Base-by-base conservation (phyloP, 1,140 invertebrate species). In the Rhyacophila brunnea region DNA sequence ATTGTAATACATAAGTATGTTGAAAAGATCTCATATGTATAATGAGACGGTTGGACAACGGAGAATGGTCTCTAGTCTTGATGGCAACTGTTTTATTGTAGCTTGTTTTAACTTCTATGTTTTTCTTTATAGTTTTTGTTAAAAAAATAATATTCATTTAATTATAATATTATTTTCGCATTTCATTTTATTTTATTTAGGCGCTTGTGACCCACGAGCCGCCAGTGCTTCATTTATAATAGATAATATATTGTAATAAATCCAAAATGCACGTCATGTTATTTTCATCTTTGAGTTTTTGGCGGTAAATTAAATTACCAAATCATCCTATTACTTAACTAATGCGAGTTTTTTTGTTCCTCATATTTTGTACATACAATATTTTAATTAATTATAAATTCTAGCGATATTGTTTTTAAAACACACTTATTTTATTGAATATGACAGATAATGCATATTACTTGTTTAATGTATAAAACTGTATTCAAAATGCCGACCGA, bases 281-380 rank as follows among this genome's bases (percentile, higher is more conserved):
- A n/a, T 15, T 36, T 49, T 13, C 38, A 40, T 40, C 13, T 19
- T 17, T 19, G 17, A n/a, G 20, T 59, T 43, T 18, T 59, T 47
- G 9, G 23, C 9, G 23, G 23, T 42, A 42, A 15, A 52, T 52
- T 45, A 40, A 18, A 46, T 58, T 52, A 45, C 60, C 28, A 53
- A 58, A 62, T 62, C 55, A 62, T 58, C 60, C 60, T 58, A 62
- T 58, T 58, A 57, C 60, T 62, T 62, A 62, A 57, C 49, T 52
- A 52, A 57, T 20, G 50, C 53, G 55, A 58, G 55, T 62, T 62
- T 57, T 54, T 62, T 62, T 64, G 62, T 64, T 64, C 61, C 61
- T 64, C 52, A 51, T 64, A 55, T 64, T 56, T 47, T 35, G 50
- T 62, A 62, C 35, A 47, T 58, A 43, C 38, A 51, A 15, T 52